phyloP scores from a whole-genome alignment of 2,113 vertebrate genomes.

The Bos indicus region DNA sequence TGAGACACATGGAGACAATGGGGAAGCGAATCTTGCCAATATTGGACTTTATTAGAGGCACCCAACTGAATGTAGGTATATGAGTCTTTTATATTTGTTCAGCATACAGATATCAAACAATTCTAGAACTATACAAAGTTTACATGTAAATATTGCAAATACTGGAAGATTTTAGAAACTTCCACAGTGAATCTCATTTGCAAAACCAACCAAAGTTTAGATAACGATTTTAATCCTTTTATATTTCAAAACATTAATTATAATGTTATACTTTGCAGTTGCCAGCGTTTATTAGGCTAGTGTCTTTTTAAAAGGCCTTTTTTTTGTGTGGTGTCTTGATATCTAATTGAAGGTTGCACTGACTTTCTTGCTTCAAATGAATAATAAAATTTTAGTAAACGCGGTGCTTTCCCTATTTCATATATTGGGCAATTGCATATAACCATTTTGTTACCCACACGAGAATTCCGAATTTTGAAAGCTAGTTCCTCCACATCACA shows the following conservation, averaged over 20 bases:
- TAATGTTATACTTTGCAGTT: not conserved
- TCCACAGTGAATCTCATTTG: not conserved
- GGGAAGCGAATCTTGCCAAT: conserved; percentile 75
- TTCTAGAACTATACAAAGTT: conserved; percentile 14
- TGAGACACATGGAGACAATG: conserved; percentile 69
- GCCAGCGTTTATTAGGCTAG: conserved; percentile 20
- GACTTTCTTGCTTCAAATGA: conserved; percentile 42
- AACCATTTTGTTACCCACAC: conserved; percentile 42
- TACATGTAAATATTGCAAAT: not conserved
- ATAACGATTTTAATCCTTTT: conserved; percentile 23
- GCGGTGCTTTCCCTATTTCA: not conserved
- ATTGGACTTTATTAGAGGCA: conserved; percentile 81
- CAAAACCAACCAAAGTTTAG: conserved; percentile 38
- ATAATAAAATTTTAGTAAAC: conserved; percentile 21
- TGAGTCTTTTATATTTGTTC: not conserved
- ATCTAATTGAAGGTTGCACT: conserved; percentile 10
- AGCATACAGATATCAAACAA: not conserved
- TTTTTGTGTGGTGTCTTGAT: conserved; percentile 19
- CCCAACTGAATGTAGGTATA: conserved; percentile 77
- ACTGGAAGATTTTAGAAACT: conserved; percentile 6
- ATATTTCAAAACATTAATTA: not conserved
- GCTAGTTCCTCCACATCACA: not conserved
- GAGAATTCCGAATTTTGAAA: conserved; percentile 45
- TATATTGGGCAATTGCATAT: conserved; percentile 8
- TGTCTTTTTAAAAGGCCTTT: not conserved